Conservation (phyloP, 2,113 vertebrate genomes). For the Caranx ignobilis region DNA sequence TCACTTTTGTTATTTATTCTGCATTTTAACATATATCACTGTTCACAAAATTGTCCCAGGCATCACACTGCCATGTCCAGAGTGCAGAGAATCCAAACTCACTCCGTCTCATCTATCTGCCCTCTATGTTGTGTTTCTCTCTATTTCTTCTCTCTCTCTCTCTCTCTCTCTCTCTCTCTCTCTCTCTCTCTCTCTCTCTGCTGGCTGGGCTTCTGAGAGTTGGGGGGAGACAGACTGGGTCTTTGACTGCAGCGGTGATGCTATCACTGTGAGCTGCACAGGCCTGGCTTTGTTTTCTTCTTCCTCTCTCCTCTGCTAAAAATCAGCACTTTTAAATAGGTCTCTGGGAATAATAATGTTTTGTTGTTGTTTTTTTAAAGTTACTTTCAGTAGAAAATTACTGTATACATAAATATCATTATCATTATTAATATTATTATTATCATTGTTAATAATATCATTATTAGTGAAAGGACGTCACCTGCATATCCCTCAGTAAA, state of each 20-base stretch:
- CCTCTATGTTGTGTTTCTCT: slow-evolving; percentile 11
- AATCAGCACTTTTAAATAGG: too few species aligned
- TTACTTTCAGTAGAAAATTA: too few species aligned
- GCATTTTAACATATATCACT: too few species aligned
- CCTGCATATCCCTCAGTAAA: not conserved
- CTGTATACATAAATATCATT: too few species aligned
- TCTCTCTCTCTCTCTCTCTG: slow-evolving; percentile 20
- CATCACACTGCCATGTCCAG: not conserved
- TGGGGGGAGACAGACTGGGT: slow-evolving; percentile 65
- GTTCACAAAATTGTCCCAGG: too few species aligned
- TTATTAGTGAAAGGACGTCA: not conserved
- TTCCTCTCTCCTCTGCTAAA: slow-evolving; percentile 32
- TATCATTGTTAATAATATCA: too few species aligned
- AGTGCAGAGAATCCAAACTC: slow-evolving; percentile 36
- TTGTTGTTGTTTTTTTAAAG: too few species aligned
- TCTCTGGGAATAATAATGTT: slow-evolving; percentile 38
- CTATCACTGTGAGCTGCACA: slow-evolving; percentile 74
- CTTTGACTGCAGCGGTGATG: slow-evolving; percentile 75
- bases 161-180: slow-evolving; percentile 30
- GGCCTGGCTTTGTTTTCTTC: slow-evolving; percentile 76
- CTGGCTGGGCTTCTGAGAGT: slow-evolving; percentile 75
- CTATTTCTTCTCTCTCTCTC: slow-evolving; percentile 35
- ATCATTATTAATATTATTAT: too few species aligned
- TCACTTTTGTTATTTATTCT: too few species aligned
- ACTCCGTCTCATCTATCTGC: slow-evolving; percentile 34